Evolutionary conservation across 1,140 invertebrate genomes (phyloP).

Genomic region (Pogonomyrmex californicus): DNA sequence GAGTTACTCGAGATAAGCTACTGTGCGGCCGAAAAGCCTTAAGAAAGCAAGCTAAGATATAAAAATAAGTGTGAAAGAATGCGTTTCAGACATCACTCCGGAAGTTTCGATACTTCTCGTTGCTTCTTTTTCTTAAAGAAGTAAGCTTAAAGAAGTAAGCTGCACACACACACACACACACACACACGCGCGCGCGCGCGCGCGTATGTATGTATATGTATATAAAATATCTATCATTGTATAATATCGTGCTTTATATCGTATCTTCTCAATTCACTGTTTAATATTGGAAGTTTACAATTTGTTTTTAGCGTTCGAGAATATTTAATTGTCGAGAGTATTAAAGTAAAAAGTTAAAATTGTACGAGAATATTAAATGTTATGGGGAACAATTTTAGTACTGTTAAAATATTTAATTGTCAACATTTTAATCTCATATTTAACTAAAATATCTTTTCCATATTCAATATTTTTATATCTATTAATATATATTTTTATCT

Average conservation of each 20-base stretch:
- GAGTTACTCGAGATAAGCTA: constrained; percentile 33
- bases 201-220: no score
- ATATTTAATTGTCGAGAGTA: not conserved
- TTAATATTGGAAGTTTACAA: not conserved
- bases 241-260: not conserved
- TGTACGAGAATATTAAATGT: not conserved
- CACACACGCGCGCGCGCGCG: no score
- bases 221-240: no score
- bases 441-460: not conserved
- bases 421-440: not conserved
- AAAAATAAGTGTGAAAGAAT: constrained; percentile 59
- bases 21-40: constrained; percentile 22
- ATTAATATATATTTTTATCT: not conserved
- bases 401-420: not conserved
- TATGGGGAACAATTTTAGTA: not conserved
- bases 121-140: constrained; percentile 32
- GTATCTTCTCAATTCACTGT: not conserved
- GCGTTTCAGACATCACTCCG: constrained; percentile 51
- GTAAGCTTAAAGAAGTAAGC: not conserved
- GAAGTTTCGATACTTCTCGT: constrained; percentile 49
- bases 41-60: constrained; percentile 66
- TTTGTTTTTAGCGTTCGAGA: not conserved
- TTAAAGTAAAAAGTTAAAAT: no score
- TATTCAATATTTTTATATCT: not conserved
- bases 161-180: constrained; percentile 10